These are phyloP conservation scores for Genyomyrus donnyi DNA, from an alignment of 2,113 vertebrate genomes.

Conservation along the genomic window DNA sequence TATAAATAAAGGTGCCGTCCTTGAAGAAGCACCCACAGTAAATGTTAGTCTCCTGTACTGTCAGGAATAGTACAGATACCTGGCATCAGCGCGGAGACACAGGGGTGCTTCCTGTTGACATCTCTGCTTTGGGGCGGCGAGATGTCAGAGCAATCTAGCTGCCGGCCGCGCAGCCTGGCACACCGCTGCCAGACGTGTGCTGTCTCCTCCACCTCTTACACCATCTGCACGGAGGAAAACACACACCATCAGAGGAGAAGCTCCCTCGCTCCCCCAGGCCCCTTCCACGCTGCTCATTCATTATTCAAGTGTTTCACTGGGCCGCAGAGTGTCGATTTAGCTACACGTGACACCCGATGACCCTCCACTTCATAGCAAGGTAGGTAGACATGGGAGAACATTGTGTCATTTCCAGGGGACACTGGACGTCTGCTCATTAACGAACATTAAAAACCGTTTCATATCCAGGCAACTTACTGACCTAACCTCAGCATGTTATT, in stretches of 20 bases:
- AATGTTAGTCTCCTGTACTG: neutral
- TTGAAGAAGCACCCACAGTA: neutral
- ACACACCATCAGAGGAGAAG: neutral
- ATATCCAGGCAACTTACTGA: neutral
- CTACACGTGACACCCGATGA: neutral
- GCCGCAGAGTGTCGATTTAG: neutral
- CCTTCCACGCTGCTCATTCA: neutral
- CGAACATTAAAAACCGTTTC: neutral
- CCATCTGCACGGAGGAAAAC: neutral
- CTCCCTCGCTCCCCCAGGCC: neutral
- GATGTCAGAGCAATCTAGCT: neutral
- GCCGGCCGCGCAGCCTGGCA: neutral
- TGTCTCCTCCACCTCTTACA: neutral
- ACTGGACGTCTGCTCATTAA: neutral
- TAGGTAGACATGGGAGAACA: neutral
- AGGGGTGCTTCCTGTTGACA: neutral
- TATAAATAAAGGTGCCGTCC: neutral
- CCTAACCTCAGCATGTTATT: neutral
- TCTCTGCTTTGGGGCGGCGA: neutral
- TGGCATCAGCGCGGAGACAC: neutral
- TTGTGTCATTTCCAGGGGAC: neutral
- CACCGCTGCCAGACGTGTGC: neutral
- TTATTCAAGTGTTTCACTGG: conserved; percentile 13
- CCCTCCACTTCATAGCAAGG: neutral
- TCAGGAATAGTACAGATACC: neutral